Base-by-base conservation (phyloP, 2,888 invertebrate genomes). In the Amphiduros pacificus region DNA sequence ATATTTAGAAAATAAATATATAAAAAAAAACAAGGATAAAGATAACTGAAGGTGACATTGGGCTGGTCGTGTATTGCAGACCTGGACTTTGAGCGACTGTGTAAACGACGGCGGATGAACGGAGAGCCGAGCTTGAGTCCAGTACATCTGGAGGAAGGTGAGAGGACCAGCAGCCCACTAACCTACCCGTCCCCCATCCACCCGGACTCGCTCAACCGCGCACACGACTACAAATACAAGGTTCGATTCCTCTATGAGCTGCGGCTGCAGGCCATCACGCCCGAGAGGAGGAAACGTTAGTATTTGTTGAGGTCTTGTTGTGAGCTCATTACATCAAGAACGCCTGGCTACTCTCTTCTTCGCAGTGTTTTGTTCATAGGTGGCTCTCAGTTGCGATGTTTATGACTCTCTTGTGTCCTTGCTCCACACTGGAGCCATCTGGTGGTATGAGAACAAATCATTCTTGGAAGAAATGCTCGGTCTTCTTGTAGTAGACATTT, bases 61-160 rank as follows among this genome's bases (percentile, higher is more conserved):
- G 36, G 11, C 9, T 36, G 17, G 9, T 14, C 17, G 36, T 36
- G 17, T 48, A 20, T 41, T 60, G 26, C 66, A 78, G 80, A 79
- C 50, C 65, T 76, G 14, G 74, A 75, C 60, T 72, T 71, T 68
- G 73, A 75, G 56, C 72, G 72, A 55, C 67, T 71, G 36, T 64
- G 73, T 14, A 72, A 73, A 51, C 72, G 77, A 6, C 68, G 77
- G 24, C 67, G 72, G 52, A 54, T 71, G 56, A 68, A 74, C 63
- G 67, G 74, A n/a, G 75, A 79, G 60, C 64, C 70, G 9, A 75
- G 74, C 61, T 58, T 73, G 4, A 78, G 75, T 62, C 77, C 77
- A 6, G 63, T 77, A n/a, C 64, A 70, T 17, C 57, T 73, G 29
- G 73, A 31, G 66, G 68, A 31, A 58, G 55, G 27, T 31, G 52